Percentiles rank a stretch among this genome's conserved stretches.
Evolutionary conservation across 2,888 invertebrate genomes (phyloP).

Genomic region (Acleris sparsana): DNA sequence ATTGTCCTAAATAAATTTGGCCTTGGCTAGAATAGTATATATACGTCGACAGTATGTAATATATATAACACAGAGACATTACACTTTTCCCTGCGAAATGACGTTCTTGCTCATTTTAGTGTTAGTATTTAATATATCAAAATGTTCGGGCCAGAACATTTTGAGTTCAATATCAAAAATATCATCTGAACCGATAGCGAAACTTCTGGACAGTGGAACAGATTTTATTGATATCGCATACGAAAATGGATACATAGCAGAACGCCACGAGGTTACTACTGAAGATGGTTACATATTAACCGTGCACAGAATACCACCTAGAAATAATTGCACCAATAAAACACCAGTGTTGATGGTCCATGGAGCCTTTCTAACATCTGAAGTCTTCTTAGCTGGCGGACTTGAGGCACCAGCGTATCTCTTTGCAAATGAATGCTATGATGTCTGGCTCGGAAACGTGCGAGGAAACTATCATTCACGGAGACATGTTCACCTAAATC

Average conservation of each 20-base stretch:
- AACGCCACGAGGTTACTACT: background rate
- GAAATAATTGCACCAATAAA: background rate
- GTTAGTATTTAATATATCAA: background rate
- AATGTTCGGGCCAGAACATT: background rate
- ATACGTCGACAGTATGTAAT: no score
- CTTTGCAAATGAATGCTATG: slow-evolving; percentile 13
- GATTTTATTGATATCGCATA: background rate
- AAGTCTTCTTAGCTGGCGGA: background rate
- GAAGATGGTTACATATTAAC: slow-evolving; percentile 11
- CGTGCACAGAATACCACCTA: slow-evolving; percentile 4
- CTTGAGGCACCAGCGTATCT: slow-evolving; percentile 1
- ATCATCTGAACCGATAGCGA: no score
- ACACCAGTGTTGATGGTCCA: slow-evolving; percentile 6
- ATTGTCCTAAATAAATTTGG: no score
- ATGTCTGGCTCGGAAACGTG: slow-evolving; percentile 4
- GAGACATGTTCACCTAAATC: no score
- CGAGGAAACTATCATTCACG: no score
- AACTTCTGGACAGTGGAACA: background rate
- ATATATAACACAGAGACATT: background rate
- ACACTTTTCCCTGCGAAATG: background rate
- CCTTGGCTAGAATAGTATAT: no score
- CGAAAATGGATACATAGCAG: background rate
- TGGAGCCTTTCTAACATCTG: slow-evolving; percentile 5
- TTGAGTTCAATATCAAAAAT: background rate
- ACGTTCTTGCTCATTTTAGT: background rate